Percentiles rank a stretch among this genome's conserved stretches.
Evolutionary conservation across 2,113 vertebrate genomes (phyloP).

Genomic region (Mustelus asterias): DNA sequence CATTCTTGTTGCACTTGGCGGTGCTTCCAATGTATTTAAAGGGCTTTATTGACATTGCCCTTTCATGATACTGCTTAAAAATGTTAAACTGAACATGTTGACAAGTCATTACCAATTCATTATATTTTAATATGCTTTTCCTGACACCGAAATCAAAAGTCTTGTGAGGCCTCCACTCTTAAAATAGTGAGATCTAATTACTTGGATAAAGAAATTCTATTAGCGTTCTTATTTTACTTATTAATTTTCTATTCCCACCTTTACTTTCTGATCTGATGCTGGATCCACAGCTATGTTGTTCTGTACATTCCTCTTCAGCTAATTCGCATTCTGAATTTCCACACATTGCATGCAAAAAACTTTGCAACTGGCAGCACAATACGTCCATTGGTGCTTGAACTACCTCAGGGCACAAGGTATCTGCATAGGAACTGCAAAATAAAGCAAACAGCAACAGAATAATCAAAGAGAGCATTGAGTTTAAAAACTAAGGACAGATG

Average conservation of each 20-base stretch:
- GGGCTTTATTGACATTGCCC: background rate
- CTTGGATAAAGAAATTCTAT: background rate
- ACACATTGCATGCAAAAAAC: slow-evolving; percentile 52
- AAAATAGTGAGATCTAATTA: background rate
- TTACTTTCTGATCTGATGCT: slow-evolving; percentile 44
- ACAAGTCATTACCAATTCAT: background rate
- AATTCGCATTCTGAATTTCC: slow-evolving; percentile 56
- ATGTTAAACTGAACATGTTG: background rate
- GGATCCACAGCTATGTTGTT: slow-evolving; percentile 40
- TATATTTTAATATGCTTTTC: background rate
- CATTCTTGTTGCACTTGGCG: background rate
- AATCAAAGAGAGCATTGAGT: background rate
- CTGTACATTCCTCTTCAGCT: slow-evolving; percentile 40
- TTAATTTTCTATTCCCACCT: slow-evolving; percentile 46
- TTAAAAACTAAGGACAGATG: background rate
- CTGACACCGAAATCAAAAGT: background rate
- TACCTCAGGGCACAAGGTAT: slow-evolving; percentile 58
- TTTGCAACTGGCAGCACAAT: slow-evolving; percentile 64
- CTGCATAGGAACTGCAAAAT: slow-evolving; percentile 59
- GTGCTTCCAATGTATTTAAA: background rate
- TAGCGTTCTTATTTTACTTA: background rate
- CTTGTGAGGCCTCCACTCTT: background rate
- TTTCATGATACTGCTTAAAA: background rate
- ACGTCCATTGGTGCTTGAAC: slow-evolving; percentile 66
- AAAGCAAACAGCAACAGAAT: background rate